Conservation (phyloP, 2,113 vertebrate species). For the Craseonycteris thonglongyai region DNA sequence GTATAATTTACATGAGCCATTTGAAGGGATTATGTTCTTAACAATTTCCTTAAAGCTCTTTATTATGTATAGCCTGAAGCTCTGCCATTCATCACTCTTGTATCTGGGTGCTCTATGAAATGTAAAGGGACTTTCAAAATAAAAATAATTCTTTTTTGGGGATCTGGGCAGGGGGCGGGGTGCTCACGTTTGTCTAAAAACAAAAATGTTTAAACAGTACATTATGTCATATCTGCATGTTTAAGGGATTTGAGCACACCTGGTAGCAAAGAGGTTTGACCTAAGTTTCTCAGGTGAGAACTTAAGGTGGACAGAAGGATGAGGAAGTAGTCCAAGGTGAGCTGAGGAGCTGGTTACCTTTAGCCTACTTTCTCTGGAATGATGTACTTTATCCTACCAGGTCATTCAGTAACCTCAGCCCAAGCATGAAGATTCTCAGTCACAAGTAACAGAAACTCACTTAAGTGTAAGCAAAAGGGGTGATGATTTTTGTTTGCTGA, state of each 20-base stretch:
- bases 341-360: background rate
- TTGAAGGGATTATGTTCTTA: slow-evolving; percentile 4
- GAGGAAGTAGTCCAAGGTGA: background rate
- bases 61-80: background rate
- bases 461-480: background rate
- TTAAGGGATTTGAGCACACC: background rate
- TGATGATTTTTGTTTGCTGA: background rate
- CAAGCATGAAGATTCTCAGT: background rate
- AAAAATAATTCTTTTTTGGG: slow-evolving; percentile 4
- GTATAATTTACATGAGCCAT: background rate
- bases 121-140: background rate
- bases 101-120: slow-evolving; percentile 1
- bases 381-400: background rate
- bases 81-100: background rate
- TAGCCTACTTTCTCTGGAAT: background rate
- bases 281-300: slow-evolving; percentile 41
- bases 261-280: slow-evolving; percentile 54
- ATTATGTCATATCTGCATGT: background rate
- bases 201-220: background rate
- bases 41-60: background rate
- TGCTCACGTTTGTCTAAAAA: background rate
- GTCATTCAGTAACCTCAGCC: background rate
- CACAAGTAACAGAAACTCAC: background rate
- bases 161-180: background rate
- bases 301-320: background rate